A percentile compares a stretch with the other conserved stretches of the same genome.
These are phyloP conservation scores for Drosophila chauvacae DNA, from an alignment of 1,140 invertebrate genomes.

Conservation along the genomic window DNA sequence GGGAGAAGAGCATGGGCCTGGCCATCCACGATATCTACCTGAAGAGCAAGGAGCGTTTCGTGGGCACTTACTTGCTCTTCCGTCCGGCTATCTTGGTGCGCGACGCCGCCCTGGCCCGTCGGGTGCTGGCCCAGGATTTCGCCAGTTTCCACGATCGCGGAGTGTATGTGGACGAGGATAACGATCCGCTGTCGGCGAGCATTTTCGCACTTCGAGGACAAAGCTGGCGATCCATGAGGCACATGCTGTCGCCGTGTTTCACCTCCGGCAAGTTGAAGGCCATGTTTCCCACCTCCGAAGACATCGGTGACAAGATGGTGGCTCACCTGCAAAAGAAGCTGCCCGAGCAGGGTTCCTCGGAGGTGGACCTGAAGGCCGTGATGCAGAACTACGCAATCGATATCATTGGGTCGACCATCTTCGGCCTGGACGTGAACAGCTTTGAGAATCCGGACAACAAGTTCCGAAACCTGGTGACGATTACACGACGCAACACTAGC, in stretches of 20 bases:
- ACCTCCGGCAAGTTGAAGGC: slow-evolving; percentile 86
- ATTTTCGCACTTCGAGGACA: slow-evolving; percentile 85
- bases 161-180: slow-evolving; percentile 77
- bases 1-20: slow-evolving; percentile 66
- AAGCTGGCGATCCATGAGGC: slow-evolving; percentile 86
- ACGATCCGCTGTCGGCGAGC: slow-evolving; percentile 78
- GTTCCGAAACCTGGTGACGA: slow-evolving; percentile 48
- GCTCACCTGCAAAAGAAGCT: slow-evolving; percentile 53
- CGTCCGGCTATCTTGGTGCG: slow-evolving; percentile 84
- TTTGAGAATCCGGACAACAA: slow-evolving; percentile 72
- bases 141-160: slow-evolving; percentile 84
- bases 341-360: slow-evolving; percentile 39
- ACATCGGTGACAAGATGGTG: slow-evolving; percentile 83
- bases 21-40: slow-evolving; percentile 67
- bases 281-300: slow-evolving; percentile 85
- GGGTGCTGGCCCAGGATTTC: slow-evolving; percentile 85
- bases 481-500: slow-evolving; percentile 18
- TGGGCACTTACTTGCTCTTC: slow-evolving; percentile 78
- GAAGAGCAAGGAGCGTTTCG: slow-evolving; percentile 62
- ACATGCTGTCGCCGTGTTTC: slow-evolving; percentile 86
- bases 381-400: slow-evolving; percentile 73
- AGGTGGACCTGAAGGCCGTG: slow-evolving; percentile 63
- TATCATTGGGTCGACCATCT: slow-evolving; percentile 73
- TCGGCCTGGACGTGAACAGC: slow-evolving; percentile 74
- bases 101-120: slow-evolving; percentile 85